Base-by-base conservation (phyloP, 35 echinoderm and acorn worm species). In the Ophiothrix spiculata region DNA sequence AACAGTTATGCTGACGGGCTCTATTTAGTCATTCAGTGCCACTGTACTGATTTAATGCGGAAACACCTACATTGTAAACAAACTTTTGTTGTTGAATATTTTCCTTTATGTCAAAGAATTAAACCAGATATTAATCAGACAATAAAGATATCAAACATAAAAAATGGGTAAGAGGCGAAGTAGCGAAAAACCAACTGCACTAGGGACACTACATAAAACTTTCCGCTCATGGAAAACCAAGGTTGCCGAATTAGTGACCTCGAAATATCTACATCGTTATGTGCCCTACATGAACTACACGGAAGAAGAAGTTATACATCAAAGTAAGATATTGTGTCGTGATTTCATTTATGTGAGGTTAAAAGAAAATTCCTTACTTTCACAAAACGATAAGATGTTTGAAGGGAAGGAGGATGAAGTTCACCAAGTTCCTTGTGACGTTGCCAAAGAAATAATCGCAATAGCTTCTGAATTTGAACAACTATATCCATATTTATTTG, bases 401-500 rank as follows among this genome's bases (percentile, higher is more conserved):
- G 49, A 64, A 35, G 81, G 21, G 13, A 35, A 35, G 2, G 81
- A 84, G 23, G 56, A 64, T 33, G 81, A 64, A 11, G 21, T 16
- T 0, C 39, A 39, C 41, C 63, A 54, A 60, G 54, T 60, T 28
- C 35, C 35, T 1, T 33, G 29, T 31, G 88, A 90, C 76, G 88
- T 90, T 21, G 83, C 88, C 63, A 76, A 81, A 36, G 80, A 90
- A 56, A 81, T 90, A 17, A 77, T 90, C 31, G 45, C 77, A 32
- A 81, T 90, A 21, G 81, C 88, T 36, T 36, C 74, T 36, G 88
- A 90, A 76, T 90, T 90, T 63, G 88, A 90, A 31, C 39, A 56
- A 31, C 42, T 82, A 31, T 90, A 84, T 33, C 88, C 88, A 6
- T 84, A 90, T 38, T 56, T 90, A 31, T 90, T 84, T 73, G 74